Conservation (phyloP, 1,140 invertebrate genomes). For the Fopius arisanus region DNA sequence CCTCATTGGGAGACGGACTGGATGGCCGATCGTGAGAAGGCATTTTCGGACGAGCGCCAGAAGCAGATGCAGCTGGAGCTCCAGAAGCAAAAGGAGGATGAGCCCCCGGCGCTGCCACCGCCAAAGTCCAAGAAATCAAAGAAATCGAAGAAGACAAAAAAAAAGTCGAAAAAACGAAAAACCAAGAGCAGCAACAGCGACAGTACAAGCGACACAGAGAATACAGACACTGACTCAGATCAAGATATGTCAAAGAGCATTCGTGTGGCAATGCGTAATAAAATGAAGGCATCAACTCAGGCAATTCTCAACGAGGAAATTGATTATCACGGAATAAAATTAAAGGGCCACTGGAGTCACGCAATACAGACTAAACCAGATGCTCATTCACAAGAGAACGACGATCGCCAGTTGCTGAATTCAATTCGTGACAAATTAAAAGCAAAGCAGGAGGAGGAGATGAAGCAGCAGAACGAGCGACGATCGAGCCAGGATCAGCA, state of each 20-base stretch:
- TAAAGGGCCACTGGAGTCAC: conserved; percentile 46
- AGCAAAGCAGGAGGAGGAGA: conserved; percentile 61
- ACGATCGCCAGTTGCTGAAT: conserved; percentile 55
- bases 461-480: conserved; percentile 46
- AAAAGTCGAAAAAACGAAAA: conserved; percentile 68
- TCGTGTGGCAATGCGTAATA: conserved; percentile 74
- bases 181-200: conserved; percentile 64
- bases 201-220: conserved; percentile 64
- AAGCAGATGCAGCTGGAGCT: conserved; percentile 59
- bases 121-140: conserved; percentile 60
- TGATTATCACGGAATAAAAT: conserved; percentile 49
- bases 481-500: conserved; percentile 34
- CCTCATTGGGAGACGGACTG: conserved; percentile 86
- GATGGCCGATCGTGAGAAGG: conserved; percentile 80
- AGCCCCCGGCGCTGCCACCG: conserved; percentile 18
- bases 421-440: conserved; percentile 61
- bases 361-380: conserved; percentile 40
- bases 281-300: conserved; percentile 61
- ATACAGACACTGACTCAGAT: conserved; percentile 64
- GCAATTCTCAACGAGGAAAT: conserved; percentile 64
- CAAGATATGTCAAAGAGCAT: conserved; percentile 70
- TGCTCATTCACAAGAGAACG: conserved; percentile 35
- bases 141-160: conserved; percentile 70
- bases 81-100: conserved; percentile 62
- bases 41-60: conserved; percentile 66